These are phyloP conservation scores for Phataginus tetradactyla DNA, from an alignment of 2,797 vertebrate species.

Conservation along the genomic window DNA sequence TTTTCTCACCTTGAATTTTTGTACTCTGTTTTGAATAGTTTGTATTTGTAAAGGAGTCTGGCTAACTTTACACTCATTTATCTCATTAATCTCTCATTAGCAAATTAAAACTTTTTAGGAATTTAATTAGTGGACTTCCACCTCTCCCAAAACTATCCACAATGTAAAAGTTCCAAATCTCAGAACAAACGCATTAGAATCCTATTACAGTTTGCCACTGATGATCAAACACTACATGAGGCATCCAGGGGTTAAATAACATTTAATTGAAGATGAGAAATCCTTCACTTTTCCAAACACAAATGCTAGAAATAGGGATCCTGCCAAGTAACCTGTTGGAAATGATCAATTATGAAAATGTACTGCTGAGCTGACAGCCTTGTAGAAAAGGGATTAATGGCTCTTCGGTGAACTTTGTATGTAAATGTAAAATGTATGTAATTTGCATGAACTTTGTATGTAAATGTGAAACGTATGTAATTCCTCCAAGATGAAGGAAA, in stretches of 20 bases:
- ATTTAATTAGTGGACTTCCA: not conserved
- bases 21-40: not conserved
- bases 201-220: not conserved
- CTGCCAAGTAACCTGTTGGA: conserved; percentile 44
- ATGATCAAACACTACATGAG: not conserved
- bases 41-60: not conserved
- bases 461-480: no score
- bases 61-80: not conserved
- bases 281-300: conserved; percentile 14
- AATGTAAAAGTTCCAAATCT: not conserved
- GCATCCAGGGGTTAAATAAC: not conserved
- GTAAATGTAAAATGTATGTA: not conserved
- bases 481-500: not conserved
- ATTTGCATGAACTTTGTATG: not conserved
- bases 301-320: conserved; percentile 36
- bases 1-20: not conserved
- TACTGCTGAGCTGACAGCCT: not conserved
- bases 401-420: conserved; percentile 14
- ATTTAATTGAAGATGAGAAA: not conserved
- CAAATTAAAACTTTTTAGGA: not conserved
- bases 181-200: not conserved
- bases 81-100: not conserved
- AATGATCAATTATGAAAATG: conserved; percentile 67
- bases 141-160: not conserved
- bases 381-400: conserved; percentile 51